Conservation (phyloP, 2,888 invertebrate species). For the Drosophila merina region DNA sequence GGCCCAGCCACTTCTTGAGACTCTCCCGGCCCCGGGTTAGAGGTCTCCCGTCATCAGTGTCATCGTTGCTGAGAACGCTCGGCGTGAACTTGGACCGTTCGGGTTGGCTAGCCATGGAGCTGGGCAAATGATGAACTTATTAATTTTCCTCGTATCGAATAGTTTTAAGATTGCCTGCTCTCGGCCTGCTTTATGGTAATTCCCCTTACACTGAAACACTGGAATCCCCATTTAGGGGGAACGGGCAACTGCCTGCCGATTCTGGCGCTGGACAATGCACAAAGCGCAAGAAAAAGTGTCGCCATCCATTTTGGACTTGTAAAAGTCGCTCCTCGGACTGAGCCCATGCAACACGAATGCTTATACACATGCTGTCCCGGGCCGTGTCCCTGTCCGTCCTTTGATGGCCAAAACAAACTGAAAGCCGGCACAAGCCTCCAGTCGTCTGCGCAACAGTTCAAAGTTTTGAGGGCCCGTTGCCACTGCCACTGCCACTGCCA, state of each 20-base stretch:
- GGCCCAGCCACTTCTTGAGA: conserved; percentile 49
- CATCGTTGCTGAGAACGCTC: conserved; percentile 24
- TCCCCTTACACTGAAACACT: conserved; percentile 14
- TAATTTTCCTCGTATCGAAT: conserved; percentile 13
- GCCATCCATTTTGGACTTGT: conserved; percentile 59
- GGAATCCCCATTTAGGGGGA: conserved; percentile 17
- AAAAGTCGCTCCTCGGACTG: conserved; percentile 53
- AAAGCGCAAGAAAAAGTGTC: conserved; percentile 72
- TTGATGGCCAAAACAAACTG: conserved; percentile 76
- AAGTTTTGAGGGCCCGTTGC: conserved; percentile 80
- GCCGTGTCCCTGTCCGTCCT: conserved; percentile 49
- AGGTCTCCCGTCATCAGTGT: background rate
- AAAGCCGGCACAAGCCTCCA: conserved; percentile 82
- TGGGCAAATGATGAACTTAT: conserved; percentile 20
- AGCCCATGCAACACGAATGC: conserved; percentile 53
- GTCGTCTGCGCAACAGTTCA: conserved; percentile 80
- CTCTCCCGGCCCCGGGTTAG: conserved; percentile 17
- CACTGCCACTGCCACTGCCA: conserved; percentile 69
- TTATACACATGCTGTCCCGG: conserved; percentile 49
- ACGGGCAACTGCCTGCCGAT: conserved; percentile 13
- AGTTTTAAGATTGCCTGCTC: background rate
- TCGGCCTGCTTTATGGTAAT: conserved; percentile 48
- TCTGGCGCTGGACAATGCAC: conserved; percentile 53
- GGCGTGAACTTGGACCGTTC: conserved; percentile 20
- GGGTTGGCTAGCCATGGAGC: background rate